Evolutionary conservation across 1,140 invertebrate genomes (phyloP).

Genomic region (Drosophila mayri): DNA sequence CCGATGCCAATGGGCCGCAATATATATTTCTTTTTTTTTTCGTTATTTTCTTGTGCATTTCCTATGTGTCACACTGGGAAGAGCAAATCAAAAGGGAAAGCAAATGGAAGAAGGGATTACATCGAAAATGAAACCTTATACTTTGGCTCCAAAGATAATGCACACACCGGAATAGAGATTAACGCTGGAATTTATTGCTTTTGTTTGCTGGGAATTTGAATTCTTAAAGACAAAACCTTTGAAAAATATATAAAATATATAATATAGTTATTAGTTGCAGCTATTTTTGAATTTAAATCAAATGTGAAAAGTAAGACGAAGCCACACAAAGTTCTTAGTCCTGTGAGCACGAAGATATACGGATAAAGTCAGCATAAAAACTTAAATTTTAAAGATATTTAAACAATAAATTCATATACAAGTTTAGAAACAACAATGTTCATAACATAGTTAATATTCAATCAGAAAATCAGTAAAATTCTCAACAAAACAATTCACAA

Average conservation of each 20-base stretch:
- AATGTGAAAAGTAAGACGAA: background rate
- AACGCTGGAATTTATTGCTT: background rate
- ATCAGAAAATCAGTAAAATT: no score
- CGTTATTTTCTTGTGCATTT: slow-evolving; percentile 28
- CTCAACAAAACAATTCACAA: no score
- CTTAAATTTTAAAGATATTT: no score
- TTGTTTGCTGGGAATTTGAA: background rate
- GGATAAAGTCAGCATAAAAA: no score
- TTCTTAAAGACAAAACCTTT: background rate
- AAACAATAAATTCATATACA: no score
- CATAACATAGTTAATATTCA: no score
- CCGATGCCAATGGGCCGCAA: slow-evolving; percentile 1
- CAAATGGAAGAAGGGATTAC: no score
- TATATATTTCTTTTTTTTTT: slow-evolving; percentile 3
- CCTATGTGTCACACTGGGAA: slow-evolving; percentile 23
- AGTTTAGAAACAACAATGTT: no score
- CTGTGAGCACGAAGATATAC: no score
- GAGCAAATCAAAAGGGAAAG: background rate
- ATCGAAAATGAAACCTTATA: slow-evolving; percentile 23
- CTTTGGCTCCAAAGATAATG: slow-evolving; percentile 11
- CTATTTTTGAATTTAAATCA: background rate
- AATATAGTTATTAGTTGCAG: no score
- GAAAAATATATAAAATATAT: background rate
- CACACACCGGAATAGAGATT: background rate
- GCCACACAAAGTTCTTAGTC: background rate